phyloP scores from a whole-genome alignment of 2,797 vertebrate genomes.

The Megalops cyprinoides region DNA sequence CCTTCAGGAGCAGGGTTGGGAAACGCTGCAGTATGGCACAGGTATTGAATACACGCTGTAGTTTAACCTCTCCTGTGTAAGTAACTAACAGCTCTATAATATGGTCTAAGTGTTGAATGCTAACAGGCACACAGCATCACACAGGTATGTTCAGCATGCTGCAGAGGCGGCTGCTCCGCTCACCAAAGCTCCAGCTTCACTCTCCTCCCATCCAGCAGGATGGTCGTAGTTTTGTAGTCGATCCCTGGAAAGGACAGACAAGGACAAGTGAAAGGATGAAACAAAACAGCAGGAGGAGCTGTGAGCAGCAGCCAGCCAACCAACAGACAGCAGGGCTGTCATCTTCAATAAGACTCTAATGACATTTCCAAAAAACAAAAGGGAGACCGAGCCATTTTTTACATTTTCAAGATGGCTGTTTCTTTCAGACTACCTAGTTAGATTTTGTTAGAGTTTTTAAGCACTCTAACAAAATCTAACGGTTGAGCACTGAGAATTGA shows the following conservation, averaged over 20 bases:
- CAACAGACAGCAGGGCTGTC: neutral
- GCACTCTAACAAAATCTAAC: no score
- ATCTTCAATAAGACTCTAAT: neutral
- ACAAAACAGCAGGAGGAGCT: slow-evolving; percentile 1
- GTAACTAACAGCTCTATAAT: no score
- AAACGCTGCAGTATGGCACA: no score
- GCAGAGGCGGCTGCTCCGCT: neutral
- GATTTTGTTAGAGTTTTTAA: neutral
- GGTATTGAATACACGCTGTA: no score
- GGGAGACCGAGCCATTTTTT: neutral
- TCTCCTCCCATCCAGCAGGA: slow-evolving; percentile 90
- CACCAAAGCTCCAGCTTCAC: slow-evolving; percentile 96
- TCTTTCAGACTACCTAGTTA: neutral
- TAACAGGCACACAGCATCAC: no score
- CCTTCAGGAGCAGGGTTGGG: no score
- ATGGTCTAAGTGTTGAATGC: no score
- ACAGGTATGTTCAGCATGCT: neutral
- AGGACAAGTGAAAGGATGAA: slow-evolving; percentile 28
- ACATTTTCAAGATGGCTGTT: neutral
- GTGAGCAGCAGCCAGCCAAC: neutral
- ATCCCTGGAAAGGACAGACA: slow-evolving; percentile 66
- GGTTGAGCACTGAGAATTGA: neutral
- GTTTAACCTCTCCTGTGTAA: no score
- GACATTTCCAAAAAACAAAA: neutral
- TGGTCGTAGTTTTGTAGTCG: slow-evolving; percentile 97